Percentiles rank a stretch among this genome's conserved stretches.
phyloP scores from a whole-genome alignment of 2,888 invertebrate species.

The Eubasilissa splendida region DNA sequence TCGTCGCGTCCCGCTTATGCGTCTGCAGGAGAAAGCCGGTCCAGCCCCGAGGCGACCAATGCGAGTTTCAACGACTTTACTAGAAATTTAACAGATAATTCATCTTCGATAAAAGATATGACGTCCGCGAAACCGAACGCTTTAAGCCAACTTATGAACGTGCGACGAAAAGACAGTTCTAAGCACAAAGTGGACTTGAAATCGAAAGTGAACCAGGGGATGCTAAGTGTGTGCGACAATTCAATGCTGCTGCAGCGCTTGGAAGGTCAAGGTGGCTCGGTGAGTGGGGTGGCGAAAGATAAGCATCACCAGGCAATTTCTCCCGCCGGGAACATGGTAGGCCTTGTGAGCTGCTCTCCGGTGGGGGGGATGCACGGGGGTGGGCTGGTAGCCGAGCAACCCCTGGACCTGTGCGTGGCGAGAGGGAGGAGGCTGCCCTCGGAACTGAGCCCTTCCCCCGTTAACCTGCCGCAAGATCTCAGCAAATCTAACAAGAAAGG shows the following conservation, averaged over 20 bases:
- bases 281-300: neutral
- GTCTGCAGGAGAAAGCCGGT: conserved; percentile 10
- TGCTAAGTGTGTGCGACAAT: neutral
- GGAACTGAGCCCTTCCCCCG: conserved; percentile 6
- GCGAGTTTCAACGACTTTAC: neutral
- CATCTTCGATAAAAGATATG: neutral
- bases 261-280: conserved; percentile 16
- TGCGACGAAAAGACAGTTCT: conserved; percentile 48
- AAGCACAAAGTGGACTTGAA: conserved; percentile 47
- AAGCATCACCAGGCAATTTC: conserved; percentile 16
- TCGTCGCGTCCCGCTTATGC: conserved; percentile 2
- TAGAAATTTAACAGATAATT: conserved; percentile 8
- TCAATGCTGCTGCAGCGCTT: conserved; percentile 40
- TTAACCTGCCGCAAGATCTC: conserved; percentile 51
- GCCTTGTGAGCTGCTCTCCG: conserved; percentile 52
- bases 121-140: conserved; percentile 36
- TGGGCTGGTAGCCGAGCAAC: conserved; percentile 67
- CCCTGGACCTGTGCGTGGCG: conserved; percentile 75
- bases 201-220: conserved; percentile 4
- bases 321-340: conserved; percentile 38
- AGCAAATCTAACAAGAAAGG: conserved; percentile 59
- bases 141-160: conserved; percentile 54
- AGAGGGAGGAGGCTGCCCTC: conserved; percentile 67
- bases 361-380: conserved; percentile 51
- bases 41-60: conserved; percentile 38